Percentiles rank a stretch among this genome's conserved stretches.
Evolutionary conservation across 2,888 invertebrate species (phyloP).

Genomic region (Xestia c-nigrum): DNA sequence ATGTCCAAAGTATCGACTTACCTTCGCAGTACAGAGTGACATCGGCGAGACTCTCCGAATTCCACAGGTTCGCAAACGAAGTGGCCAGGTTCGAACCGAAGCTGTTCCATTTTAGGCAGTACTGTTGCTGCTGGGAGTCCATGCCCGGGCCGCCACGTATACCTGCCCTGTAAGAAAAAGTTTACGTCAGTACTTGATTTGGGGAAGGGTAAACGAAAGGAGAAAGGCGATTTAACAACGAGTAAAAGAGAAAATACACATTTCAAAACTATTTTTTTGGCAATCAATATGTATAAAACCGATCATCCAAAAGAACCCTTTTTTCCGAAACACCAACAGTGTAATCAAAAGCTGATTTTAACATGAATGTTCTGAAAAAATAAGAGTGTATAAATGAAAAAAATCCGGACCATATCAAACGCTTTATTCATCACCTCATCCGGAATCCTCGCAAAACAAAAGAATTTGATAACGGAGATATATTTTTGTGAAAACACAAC

Average conservation of each 20-base stretch:
- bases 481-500: constrained; percentile 32
- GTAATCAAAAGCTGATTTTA: constrained; percentile 22
- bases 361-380: constrained; percentile 9
- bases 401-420: constrained; percentile 18
- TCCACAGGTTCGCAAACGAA: constrained; percentile 97
- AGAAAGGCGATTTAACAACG: neutral
- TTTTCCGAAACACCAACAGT: neutral
- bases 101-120: constrained; percentile 99
- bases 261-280: neutral
- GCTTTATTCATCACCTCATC: constrained; percentile 27
- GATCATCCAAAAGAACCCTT: neutral
- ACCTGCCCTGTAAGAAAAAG: constrained; percentile 90
- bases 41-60: constrained; percentile 97
- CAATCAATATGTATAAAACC: neutral
- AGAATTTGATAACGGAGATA: constrained; percentile 11
- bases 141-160: constrained; percentile 94
- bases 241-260: neutral
- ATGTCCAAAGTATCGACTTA: constrained; percentile 86
- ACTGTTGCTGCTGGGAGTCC: constrained; percentile 98
- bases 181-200: constrained; percentile 35
- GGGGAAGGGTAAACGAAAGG: neutral
- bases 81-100: constrained; percentile 98
- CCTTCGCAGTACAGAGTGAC: constrained; percentile 98
- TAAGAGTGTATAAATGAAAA: constrained; percentile 20
- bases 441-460: constrained; percentile 23